Percentiles rank a stretch among this genome's conserved stretches.
Conservation (phyloP, 2,113 vertebrate genomes). For the Rhabdomys dilectus region DNA sequence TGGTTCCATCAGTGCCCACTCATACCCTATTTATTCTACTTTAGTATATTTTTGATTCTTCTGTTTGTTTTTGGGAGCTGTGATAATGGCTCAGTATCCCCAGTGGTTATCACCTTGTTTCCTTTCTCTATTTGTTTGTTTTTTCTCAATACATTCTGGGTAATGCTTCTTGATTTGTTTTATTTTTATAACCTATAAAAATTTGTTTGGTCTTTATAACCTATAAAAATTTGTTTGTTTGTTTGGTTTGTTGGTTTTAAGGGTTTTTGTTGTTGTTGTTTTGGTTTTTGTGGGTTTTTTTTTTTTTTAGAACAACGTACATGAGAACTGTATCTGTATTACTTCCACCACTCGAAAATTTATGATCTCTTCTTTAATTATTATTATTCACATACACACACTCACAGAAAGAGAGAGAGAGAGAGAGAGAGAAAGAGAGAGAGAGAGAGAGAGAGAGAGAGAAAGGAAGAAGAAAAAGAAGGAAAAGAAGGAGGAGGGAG, state of each 20-base stretch:
- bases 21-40: background rate
- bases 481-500: too few relatives aligned
- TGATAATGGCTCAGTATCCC: background rate
- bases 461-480: background rate
- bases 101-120: background rate
- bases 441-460: too few relatives aligned
- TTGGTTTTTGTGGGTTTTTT: background rate
- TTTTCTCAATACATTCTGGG: background rate
- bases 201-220: too few relatives aligned
- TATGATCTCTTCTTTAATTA: background rate
- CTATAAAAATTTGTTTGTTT: too few relatives aligned
- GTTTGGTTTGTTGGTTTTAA: too few relatives aligned
- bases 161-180: background rate
- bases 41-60: background rate
- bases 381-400: too few relatives aligned
- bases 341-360: background rate
- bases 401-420: too few relatives aligned
- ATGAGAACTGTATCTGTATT: background rate
- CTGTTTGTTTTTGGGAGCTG: background rate
- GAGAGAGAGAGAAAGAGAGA: too few relatives aligned
- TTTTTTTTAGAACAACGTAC: background rate
- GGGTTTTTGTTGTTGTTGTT: too few relatives aligned
- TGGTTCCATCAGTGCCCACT: background rate
- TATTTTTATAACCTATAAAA: background rate
- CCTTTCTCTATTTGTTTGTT: background rate